Percentiles rank a stretch among this genome's conserved stretches.
Conservation (phyloP, 2,888 invertebrate species). For the Troides helena region DNA sequence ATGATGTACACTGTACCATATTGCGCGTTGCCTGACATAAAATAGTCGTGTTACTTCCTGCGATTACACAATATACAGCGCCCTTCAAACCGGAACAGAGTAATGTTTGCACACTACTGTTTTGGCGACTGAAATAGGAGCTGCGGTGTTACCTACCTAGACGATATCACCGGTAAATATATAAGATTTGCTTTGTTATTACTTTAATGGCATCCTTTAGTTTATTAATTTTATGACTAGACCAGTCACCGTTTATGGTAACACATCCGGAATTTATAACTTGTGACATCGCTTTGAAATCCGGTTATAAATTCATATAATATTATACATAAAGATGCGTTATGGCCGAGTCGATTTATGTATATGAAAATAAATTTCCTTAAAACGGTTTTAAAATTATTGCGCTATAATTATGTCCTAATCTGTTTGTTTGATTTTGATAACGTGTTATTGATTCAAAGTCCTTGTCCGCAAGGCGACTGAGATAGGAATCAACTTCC, state of each 20-base stretch:
- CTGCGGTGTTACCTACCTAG: too few species aligned
- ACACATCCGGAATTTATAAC: neutral
- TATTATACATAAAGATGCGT: conserved; percentile 1
- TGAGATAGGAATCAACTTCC: conserved; percentile 58
- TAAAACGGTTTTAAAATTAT: neutral
- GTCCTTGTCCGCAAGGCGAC: conserved; percentile 46
- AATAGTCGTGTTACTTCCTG: too few species aligned
- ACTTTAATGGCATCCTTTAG: neutral
- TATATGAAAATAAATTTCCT: conserved; percentile 1
- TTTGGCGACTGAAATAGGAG: too few species aligned
- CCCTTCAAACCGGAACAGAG: too few species aligned
- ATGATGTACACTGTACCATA: too few species aligned
- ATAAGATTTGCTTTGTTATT: neutral
- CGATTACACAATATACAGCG: too few species aligned
- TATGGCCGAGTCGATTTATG: neutral
- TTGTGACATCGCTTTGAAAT: neutral
- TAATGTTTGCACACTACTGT: too few species aligned
- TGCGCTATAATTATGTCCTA: conserved; percentile 8
- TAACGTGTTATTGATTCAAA: conserved; percentile 47
- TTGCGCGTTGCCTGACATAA: too few species aligned
- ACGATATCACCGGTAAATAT: too few species aligned
- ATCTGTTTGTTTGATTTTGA: conserved; percentile 33
- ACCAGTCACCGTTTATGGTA: neutral
- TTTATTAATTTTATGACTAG: neutral
- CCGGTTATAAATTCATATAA: neutral